Conservation (phyloP, 2,113 vertebrate genomes). For the Machaerirhynchus nigripectus region DNA sequence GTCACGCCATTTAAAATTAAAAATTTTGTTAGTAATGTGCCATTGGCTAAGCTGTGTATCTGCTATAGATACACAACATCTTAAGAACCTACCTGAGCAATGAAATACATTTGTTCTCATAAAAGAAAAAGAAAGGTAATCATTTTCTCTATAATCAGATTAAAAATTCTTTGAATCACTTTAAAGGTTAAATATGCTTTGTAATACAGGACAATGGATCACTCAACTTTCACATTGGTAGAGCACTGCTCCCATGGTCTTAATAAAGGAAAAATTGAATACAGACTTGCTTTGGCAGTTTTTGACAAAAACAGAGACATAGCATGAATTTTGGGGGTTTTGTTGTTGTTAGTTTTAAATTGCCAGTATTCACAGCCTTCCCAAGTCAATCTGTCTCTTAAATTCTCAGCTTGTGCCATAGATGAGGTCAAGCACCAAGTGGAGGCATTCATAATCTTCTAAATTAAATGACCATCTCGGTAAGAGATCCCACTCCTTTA, state of each 20-base stretch:
- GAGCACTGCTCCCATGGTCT: background rate
- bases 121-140: background rate
- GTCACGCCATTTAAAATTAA: background rate
- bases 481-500: background rate
- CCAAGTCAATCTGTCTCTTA: background rate
- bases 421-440: background rate
- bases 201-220: background rate
- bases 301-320: background rate
- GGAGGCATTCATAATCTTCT: background rate
- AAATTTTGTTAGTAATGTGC: background rate
- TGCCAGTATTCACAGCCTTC: background rate
- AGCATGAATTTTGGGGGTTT: background rate
- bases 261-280: background rate
- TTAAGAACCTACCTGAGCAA: background rate
- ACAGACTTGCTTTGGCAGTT: background rate
- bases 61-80: background rate
- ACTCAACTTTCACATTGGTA: background rate
- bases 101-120: background rate
- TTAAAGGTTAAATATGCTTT: background rate
- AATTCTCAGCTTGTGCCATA: background rate
- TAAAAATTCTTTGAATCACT: background rate
- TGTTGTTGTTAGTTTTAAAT: background rate
- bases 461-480: background rate
- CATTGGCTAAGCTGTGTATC: background rate
- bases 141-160: background rate